phyloP scores from a whole-genome alignment of 2,797 vertebrate species.

The Halcyon smyrnensis region DNA sequence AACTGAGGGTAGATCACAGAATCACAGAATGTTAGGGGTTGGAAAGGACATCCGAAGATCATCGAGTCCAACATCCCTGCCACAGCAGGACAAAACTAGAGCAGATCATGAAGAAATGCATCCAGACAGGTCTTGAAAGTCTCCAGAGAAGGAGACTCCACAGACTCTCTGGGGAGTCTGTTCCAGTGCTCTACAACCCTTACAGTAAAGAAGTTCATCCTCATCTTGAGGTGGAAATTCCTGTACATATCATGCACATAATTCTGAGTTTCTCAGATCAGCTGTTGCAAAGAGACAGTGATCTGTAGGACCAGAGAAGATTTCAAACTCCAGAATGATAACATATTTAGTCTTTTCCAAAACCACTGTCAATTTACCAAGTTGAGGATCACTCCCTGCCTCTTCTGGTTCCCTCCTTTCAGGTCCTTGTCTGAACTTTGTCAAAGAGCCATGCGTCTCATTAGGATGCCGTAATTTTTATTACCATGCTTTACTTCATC shows the following conservation, averaged over 20 bases:
- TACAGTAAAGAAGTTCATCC: no score
- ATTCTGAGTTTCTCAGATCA: not conserved
- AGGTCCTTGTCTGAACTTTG: not conserved
- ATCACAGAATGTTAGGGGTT: no score
- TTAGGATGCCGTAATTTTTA: fast-evolving
- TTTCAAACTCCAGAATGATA: not conserved
- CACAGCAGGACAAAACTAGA: no score
- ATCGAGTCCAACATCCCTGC: no score
- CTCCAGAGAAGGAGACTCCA: no score
- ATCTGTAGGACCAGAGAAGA: not conserved
- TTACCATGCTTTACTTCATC: not conserved
- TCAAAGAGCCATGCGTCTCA: fast-evolving
- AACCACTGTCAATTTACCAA: not conserved
- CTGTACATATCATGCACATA: not conserved
- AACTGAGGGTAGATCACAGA: not conserved
- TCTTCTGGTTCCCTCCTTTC: not conserved
- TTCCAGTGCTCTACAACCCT: no score
- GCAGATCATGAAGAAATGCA: no score
- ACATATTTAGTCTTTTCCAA: not conserved
- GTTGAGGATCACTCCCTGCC: not conserved
- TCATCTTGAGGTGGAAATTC: no score
- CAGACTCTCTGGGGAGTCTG: no score
- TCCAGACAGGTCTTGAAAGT: no score
- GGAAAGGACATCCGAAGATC: no score
- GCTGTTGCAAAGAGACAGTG: not conserved